Conservation (phyloP, 35 echinoderm and acorn worm genomes). For the Chiridota heheva region DNA sequence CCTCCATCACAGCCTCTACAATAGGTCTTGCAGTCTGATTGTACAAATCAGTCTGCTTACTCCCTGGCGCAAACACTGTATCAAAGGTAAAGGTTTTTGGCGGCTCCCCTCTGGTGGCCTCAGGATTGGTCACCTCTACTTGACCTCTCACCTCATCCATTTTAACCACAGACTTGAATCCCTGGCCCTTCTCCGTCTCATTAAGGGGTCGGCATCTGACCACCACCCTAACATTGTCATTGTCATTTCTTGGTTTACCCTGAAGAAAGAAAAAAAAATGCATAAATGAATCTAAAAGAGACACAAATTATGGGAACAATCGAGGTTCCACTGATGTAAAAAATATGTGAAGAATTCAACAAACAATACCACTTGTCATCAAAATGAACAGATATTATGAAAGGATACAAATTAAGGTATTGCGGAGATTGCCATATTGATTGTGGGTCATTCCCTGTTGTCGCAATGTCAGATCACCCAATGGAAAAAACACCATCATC, state of each 20-base stretch:
- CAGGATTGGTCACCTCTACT: slow-evolving; percentile 72
- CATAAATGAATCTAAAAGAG: no score
- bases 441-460: no score
- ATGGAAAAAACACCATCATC: no score
- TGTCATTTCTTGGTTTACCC: slow-evolving; percentile 19
- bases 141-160: slow-evolving; percentile 84
- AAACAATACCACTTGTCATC: no score
- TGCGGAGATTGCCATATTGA: no score
- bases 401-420: no score
- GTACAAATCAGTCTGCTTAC: slow-evolving; percentile 95
- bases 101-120: slow-evolving; percentile 75
- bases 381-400: no score
- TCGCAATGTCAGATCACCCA: no score
- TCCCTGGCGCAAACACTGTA: slow-evolving; percentile 79
- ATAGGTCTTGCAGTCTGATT: slow-evolving; percentile 95
- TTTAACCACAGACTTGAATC: slow-evolving; percentile 73
- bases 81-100: slow-evolving; percentile 95
- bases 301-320: no score
- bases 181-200: slow-evolving; percentile 75
- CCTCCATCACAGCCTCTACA: slow-evolving; percentile 96
- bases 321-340: no score
- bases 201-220: slow-evolving; percentile 96
- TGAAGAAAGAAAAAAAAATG: not conserved
- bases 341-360: no score
- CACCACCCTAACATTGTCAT: slow-evolving; percentile 93